phyloP scores from a whole-genome alignment of 1,140 invertebrate species.

The Dendrolimus punctatus region DNA sequence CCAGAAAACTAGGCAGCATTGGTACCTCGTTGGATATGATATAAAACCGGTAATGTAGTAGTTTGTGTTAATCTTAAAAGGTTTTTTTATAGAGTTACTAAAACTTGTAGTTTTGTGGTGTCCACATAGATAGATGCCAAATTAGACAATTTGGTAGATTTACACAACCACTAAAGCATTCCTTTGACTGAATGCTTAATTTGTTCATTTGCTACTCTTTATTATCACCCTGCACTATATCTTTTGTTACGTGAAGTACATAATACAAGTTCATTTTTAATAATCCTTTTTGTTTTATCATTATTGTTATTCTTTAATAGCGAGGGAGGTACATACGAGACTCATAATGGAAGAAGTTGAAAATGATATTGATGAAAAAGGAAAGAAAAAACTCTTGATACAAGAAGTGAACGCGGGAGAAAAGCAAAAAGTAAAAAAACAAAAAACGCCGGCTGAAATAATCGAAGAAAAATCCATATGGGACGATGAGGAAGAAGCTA shows the following conservation, averaged over 20 bases:
- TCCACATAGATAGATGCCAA: constrained; percentile 22
- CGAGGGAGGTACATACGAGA: constrained; percentile 66
- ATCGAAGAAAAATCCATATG: constrained; percentile 36
- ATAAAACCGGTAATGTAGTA: constrained; percentile 39
- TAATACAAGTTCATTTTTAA: constrained; percentile 35
- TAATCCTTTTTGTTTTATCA: constrained; percentile 39
- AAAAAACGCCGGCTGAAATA: constrained; percentile 45
- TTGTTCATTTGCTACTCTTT: constrained; percentile 26
- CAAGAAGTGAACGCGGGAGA: constrained; percentile 21
- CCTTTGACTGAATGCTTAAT: constrained; percentile 51
- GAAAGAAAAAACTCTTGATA: constrained; percentile 28
- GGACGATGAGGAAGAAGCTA: constrained; percentile 29
- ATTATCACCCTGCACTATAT: constrained; percentile 28
- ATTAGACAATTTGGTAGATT: constrained; percentile 25
- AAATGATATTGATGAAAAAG: constrained; percentile 42
- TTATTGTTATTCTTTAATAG: constrained; percentile 60
- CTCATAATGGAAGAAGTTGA: constrained; percentile 56
- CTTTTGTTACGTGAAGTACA: constrained; percentile 44
- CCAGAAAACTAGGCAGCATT: constrained; percentile 21
- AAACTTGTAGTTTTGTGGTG: constrained; percentile 41
- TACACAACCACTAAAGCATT: constrained; percentile 36
- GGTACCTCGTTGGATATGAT: constrained; percentile 19
- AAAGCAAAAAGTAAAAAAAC: constrained; percentile 39
- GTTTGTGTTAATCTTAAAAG: constrained; percentile 39
- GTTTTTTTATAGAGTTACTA: constrained; percentile 37